Evolutionary conservation across 2,888 invertebrate genomes (phyloP), one percentile per base, ranked within the genome.

Genomic region (Elegia similella): DNA sequence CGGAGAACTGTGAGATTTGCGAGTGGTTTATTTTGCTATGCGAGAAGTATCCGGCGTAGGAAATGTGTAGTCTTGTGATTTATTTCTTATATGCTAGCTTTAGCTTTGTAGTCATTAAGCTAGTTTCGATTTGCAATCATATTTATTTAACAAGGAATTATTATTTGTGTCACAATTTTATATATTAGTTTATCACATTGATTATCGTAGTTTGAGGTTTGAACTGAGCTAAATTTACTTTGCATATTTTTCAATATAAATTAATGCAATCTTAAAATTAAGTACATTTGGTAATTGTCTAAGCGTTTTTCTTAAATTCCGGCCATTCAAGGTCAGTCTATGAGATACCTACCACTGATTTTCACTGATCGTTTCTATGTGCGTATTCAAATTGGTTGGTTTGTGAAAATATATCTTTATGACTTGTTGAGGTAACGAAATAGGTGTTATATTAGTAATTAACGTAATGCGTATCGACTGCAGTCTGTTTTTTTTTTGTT

Each of bases 71-170:
- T 81, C 75, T 81, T 88, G 88, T 90, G 89, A 88, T 89, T 88
- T 83, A 68, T 68, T 78, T 83, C 76, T 84, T 86, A 84, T 79
- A 85, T 84, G 83, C 85, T 87, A 88, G 84, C 80, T 77, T 82
- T 84, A 85, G 82, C 84, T 84, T 77, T 70, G 76, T 89, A 90
- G 88, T 88, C 81, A 72, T 80, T 88, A 88, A 87, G 89, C 88
- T 88, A 89, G 88, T 82, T 79, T 83, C 73, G 76, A 83, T 80
- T 82, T 71, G 75, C 73, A 68, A 65, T 67, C 34, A 65, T 85
- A 85, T 88, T 88, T 84, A 85, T 88, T 88, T 80, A 71, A 70
- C 75, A 63, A 66, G 70, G 68, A 69, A 72, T 72, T 73, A 68
- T 74, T 70, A 78, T 78, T 76, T 73, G 73, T 69, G 88, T 88